These are phyloP conservation scores for Burhinus oedicnemus DNA, from an alignment of 2,113 vertebrate genomes.

Conservation along the genomic window DNA sequence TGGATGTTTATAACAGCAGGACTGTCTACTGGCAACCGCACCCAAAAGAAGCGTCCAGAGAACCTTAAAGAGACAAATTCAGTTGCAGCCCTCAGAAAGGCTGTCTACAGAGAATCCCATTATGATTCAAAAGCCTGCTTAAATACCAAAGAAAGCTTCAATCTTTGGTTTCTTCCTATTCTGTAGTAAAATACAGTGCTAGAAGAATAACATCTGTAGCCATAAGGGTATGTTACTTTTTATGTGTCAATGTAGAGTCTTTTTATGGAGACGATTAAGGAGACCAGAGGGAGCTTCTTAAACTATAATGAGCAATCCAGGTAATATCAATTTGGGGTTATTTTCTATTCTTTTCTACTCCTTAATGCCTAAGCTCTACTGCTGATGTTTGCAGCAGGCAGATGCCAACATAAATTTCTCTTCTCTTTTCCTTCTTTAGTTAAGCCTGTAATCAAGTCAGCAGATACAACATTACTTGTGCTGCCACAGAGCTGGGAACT, in stretches of 20 bases:
- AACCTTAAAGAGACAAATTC: not conserved
- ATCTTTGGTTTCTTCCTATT: not conserved
- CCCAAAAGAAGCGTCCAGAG: not conserved
- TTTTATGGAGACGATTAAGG: not conserved
- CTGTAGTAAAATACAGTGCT: not conserved
- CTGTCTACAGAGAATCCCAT: not conserved
- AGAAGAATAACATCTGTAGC: not conserved
- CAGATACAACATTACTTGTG: not conserved
- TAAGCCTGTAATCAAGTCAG: not conserved
- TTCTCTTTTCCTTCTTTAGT: conserved; percentile 33
- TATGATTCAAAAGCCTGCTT: not conserved
- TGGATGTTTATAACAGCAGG: not conserved
- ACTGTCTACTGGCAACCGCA: not conserved
- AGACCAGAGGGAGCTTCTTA: not conserved
- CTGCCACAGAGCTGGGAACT: not conserved
- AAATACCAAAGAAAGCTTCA: not conserved
- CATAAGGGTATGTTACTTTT: not conserved
- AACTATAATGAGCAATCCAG: conserved; percentile 9
- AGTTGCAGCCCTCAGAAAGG: not conserved
- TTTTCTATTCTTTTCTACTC: not conserved
- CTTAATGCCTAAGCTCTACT: not conserved
- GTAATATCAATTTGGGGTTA: not conserved
- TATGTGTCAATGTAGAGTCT: not conserved
- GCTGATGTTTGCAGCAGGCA: conserved; percentile 1
- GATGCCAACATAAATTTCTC: conserved; percentile 26